Conservation (phyloP, 2,888 invertebrate species). For the Ferrisia virgata region DNA sequence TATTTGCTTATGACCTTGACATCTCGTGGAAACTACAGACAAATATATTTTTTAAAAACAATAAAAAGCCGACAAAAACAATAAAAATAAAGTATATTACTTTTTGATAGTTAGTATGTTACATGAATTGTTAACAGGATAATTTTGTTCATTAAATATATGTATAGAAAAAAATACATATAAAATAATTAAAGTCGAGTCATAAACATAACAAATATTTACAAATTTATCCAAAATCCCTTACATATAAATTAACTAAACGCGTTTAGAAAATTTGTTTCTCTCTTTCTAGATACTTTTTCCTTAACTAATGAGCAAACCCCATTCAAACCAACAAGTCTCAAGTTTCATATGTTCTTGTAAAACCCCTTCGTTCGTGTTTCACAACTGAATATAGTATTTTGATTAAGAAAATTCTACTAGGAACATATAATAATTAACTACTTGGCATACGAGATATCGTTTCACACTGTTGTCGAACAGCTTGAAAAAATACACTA, state of each 20-base stretch:
- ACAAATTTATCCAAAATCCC: not conserved
- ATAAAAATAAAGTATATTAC: slow-evolving; percentile 42
- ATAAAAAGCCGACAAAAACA: slow-evolving; percentile 15
- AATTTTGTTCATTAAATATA: slow-evolving; percentile 44
- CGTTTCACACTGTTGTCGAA: not conserved
- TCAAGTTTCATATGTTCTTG: not conserved
- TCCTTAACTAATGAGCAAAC: not conserved
- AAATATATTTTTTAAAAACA: too few species aligned
- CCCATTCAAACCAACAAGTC: not conserved
- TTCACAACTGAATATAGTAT: not conserved
- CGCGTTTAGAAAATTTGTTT: not conserved
- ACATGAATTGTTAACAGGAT: slow-evolving; percentile 41
- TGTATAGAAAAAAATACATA: not conserved
- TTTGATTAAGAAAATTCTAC: slow-evolving; percentile 26
- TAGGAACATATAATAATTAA: slow-evolving; percentile 19
- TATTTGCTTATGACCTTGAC: too few species aligned
- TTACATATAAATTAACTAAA: not conserved
- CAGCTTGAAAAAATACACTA: not conserved
- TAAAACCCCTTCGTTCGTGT: not conserved
- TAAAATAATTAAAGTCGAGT: not conserved
- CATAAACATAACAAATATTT: not conserved
- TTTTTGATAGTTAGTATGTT: slow-evolving; percentile 43
- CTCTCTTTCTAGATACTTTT: not conserved
- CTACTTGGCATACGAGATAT: not conserved
- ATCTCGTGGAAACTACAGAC: too few species aligned